phyloP scores from a whole-genome alignment of 2,797 vertebrate species.

The Zenarchopterus dispar region DNA sequence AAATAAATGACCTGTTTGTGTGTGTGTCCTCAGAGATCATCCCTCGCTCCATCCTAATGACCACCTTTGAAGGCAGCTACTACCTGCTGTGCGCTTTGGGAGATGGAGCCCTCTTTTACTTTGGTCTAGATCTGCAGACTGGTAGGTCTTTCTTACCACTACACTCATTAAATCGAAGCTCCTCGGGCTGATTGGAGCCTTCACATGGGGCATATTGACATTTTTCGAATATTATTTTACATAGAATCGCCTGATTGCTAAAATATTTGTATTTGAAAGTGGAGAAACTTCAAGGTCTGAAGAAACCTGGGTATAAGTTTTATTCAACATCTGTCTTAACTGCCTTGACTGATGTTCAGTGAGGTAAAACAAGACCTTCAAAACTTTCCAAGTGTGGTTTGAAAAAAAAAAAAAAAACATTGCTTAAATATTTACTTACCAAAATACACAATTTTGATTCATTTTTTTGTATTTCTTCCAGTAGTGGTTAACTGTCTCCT shows the following conservation, averaged over 20 bases:
- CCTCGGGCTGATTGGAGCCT: slow-evolving; percentile 6
- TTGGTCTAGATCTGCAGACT: slow-evolving; percentile 93
- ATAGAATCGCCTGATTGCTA: slow-evolving; percentile 12
- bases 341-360: not conserved
- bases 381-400: not conserved
- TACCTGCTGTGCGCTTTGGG: slow-evolving; percentile 97
- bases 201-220: slow-evolving; percentile 16
- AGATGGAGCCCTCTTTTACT: slow-evolving; percentile 98
- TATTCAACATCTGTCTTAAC: slow-evolving; percentile 4
- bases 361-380: slow-evolving; percentile 1
- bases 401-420: not conserved
- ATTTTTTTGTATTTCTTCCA: not conserved
- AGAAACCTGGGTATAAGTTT: slow-evolving; percentile 11
- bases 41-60: slow-evolving; percentile 98
- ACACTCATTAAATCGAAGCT: not conserved
- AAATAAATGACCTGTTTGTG: slow-evolving; percentile 58
- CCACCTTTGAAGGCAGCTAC: slow-evolving; percentile 97
- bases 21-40: slow-evolving; percentile 89
- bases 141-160: slow-evolving; percentile 75
- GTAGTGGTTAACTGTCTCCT: not conserved
- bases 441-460: not conserved
- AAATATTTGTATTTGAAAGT: slow-evolving; percentile 16
- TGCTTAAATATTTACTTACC: not conserved
- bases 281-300: slow-evolving; percentile 11
- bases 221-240: slow-evolving; percentile 26